Conservation (phyloP, 2,888 invertebrate species). For the Allophyes oxyacanthae region DNA sequence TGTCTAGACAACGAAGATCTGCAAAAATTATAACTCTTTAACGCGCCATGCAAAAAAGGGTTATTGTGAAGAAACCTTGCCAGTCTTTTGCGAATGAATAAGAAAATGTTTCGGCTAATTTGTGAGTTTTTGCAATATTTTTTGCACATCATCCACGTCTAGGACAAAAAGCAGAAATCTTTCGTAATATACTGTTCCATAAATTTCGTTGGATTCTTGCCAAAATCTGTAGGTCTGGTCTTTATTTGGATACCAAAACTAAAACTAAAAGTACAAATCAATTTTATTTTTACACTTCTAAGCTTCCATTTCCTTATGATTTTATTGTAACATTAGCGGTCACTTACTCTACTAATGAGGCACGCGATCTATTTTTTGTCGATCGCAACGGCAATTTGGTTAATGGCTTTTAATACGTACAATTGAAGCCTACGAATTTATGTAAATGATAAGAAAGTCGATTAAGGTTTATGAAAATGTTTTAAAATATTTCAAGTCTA, state of each 20-base stretch:
- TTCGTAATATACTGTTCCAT: constrained; percentile 18
- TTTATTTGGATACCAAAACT: neutral
- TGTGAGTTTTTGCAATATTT: constrained; percentile 57
- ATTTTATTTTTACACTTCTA: constrained; percentile 24
- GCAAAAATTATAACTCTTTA: constrained; percentile 80
- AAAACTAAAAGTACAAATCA: constrained; percentile 5
- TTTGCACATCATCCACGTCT: constrained; percentile 46
- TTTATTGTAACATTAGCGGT: constrained; percentile 40
- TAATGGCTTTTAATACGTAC: constrained; percentile 42
- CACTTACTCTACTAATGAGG: constrained; percentile 45
- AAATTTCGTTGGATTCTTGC: constrained; percentile 10
- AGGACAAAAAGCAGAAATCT: constrained; percentile 32
- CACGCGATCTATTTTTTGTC: constrained; percentile 48
- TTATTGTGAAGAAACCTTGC: constrained; percentile 50
- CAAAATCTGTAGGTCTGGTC: constrained; percentile 9
- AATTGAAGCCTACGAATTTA: constrained; percentile 25
- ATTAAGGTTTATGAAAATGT: constrained; percentile 1
- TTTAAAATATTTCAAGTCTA: too few species aligned
- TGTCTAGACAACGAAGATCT: constrained; percentile 70
- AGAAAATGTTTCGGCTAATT: constrained; percentile 63
- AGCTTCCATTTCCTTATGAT: constrained; percentile 20
- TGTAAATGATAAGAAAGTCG: constrained; percentile 19
- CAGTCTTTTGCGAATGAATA: constrained; percentile 57
- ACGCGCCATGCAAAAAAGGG: constrained; percentile 72
- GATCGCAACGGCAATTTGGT: constrained; percentile 33